phyloP scores from a whole-genome alignment of 2,113 vertebrate species.

The Nansenia antarctica region DNA sequence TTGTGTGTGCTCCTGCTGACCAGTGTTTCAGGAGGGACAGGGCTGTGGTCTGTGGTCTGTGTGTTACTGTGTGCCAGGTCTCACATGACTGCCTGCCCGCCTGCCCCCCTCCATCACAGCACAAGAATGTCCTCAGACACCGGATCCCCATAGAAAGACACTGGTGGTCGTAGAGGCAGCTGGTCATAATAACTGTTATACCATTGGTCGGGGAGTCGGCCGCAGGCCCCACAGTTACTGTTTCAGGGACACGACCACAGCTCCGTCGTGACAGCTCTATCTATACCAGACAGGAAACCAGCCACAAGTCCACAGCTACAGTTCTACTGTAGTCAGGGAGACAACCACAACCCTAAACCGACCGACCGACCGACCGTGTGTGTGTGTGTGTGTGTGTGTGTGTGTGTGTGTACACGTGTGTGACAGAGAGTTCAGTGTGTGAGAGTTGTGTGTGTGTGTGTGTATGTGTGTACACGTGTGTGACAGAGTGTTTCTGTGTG shows the following conservation, averaged over 20 bases:
- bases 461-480: no score
- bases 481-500: no score
- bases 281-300: not conserved
- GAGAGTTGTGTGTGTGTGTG: no score
- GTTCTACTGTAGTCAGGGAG: not conserved
- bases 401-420: no score
- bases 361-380: not conserved
- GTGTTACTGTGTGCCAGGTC: not conserved
- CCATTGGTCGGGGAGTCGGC: not conserved
- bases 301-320: no score
- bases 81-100: slow-evolving; percentile 6
- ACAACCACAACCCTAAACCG: not conserved
- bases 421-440: no score
- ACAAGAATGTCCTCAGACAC: slow-evolving; percentile 47
- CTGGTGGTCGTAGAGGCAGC: not conserved
- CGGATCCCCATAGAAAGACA: slow-evolving; percentile 20
- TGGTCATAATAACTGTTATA: not conserved
- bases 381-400: no score
- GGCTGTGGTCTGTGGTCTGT: not conserved
- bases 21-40: not conserved
- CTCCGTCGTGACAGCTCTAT: no score
- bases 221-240: not conserved
- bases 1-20: not conserved
- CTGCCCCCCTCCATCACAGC: slow-evolving; percentile 7
- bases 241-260: no score